Evolutionary conservation across 2,113 vertebrate genomes (phyloP).

Genomic region (Myotis davidii): DNA sequence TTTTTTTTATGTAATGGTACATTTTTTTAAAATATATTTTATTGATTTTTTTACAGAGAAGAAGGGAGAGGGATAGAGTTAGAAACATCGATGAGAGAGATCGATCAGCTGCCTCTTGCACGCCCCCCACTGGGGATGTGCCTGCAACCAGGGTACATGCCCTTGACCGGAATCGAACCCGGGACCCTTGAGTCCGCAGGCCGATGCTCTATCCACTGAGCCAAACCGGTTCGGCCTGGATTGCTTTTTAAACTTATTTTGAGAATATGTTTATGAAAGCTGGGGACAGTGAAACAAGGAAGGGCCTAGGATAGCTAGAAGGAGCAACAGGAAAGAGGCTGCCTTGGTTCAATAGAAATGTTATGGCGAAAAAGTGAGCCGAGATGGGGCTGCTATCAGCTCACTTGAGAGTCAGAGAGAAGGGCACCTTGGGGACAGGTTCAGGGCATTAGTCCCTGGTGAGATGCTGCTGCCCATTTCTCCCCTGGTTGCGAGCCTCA

Average conservation of each 20-base stretch:
- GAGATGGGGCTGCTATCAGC: not conserved
- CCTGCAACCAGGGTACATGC: too few species aligned
- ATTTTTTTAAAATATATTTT: too few species aligned
- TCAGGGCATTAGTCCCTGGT: not conserved
- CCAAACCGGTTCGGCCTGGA: too few species aligned
- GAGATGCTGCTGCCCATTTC: not conserved
- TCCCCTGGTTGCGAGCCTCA: not conserved
- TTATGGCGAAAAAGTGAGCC: not conserved
- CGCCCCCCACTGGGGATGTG: too few species aligned
- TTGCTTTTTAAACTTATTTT: not conserved
- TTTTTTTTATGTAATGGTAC: too few species aligned
- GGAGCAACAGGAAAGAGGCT: not conserved
- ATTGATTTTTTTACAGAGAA: too few species aligned
- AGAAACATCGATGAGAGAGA: too few species aligned
- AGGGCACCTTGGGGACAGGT: not conserved
- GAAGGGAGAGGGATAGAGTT: too few species aligned
- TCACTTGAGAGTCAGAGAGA: not conserved
- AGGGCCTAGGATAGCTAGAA: not conserved
- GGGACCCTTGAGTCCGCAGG: too few species aligned
- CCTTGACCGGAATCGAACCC: too few species aligned
- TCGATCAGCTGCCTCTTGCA: too few species aligned
- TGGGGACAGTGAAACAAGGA: not conserved
- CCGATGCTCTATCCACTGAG: too few species aligned
- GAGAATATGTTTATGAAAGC: not conserved
- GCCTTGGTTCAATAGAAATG: not conserved